Base-by-base conservation (phyloP, 2,888 invertebrate species). In the Dioctria rufipes region DNA sequence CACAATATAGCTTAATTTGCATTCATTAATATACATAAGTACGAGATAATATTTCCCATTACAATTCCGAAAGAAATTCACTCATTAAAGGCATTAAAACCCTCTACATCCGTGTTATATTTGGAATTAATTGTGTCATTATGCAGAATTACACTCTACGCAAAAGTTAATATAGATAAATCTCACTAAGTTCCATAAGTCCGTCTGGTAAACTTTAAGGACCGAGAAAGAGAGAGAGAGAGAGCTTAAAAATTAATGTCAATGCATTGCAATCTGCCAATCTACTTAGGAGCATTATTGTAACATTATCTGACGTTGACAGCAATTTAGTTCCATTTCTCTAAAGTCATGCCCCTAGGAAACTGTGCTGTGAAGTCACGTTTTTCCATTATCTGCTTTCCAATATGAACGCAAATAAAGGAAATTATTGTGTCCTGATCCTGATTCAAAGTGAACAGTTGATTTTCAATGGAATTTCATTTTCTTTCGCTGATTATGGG, bases 341-440 rank as follows among this genome's bases (percentile, higher is more conserved):
- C 65, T 25, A 42, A 65, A 65, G 65, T 65, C 42, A 37, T 65
- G 65, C 40, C 65, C 40, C 40, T 5, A 40, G 11, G 42, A 3
- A 11, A 13, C 13, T n/a, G 11, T 65, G 65, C 65, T 39, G 25
- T 25, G 25, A 25, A 65, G 65, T 65, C 65, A 65, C 65, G 65
- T 65, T 65, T 65, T 65, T 11, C 65, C 65, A 65, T 65, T 65
- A 65, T 42, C 65, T 42, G 39, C 65, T 40, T 65, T 65, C 65
- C 6, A 65, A 42, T 65, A 65, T 65, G 40, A 65, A 65, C 40
- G 42, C 65, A 65, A 65, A 65, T 65, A 65, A 65, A 40, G 65
- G 65, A 65, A 40, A 65, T 65, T 65, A 65, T 65, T 40, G 65
- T 65, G 42, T 40, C 42, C 65, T 65, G n/a, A 13, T 65, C 11